Percentiles rank a stretch among this genome's conserved stretches.
Evolutionary conservation across 2,888 invertebrate species (phyloP).

Genomic region (Leucophora obtusa): DNA sequence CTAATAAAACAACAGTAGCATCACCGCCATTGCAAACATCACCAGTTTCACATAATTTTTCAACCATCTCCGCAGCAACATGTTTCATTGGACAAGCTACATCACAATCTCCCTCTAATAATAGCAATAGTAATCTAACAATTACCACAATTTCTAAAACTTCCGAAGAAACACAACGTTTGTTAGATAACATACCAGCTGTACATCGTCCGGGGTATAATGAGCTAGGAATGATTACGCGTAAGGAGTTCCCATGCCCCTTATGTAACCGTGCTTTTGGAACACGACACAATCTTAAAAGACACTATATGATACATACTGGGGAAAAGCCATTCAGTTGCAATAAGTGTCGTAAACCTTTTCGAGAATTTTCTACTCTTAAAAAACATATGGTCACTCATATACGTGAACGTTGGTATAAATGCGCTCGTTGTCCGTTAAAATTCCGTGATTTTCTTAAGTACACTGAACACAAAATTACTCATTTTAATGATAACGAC

Average conservation of each 20-base stretch:
- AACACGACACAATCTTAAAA: conserved; percentile 77
- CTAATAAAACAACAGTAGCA: not conserved
- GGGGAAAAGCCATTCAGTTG: conserved; percentile 77
- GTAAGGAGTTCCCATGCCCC: conserved; percentile 75
- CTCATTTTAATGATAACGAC: conserved; percentile 67
- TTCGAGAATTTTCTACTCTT: conserved; percentile 76
- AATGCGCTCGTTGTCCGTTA: conserved; percentile 73
- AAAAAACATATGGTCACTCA: conserved; percentile 78
- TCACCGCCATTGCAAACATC: not conserved
- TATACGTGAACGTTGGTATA: conserved; percentile 76
- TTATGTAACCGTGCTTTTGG: conserved; percentile 77
- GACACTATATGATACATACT: conserved; percentile 78
- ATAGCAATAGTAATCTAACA: conserved; percentile 1
- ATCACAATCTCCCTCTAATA: conserved; percentile 21
- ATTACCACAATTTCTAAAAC: conserved; percentile 11
- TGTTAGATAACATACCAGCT: conserved; percentile 64
- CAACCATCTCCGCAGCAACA: conserved; percentile 32
- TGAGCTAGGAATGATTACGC: conserved; percentile 63
- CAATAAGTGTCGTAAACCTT: conserved; percentile 75
- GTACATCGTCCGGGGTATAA: conserved; percentile 65
- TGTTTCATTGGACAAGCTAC: conserved; percentile 21
- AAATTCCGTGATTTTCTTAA: conserved; percentile 76
- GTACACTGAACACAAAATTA: conserved; percentile 73
- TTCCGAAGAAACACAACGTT: conserved; percentile 58
- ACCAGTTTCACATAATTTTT: conserved; percentile 18